Base-by-base conservation (phyloP, 2,113 vertebrate species). In the Pygoscelis antarcticus region DNA sequence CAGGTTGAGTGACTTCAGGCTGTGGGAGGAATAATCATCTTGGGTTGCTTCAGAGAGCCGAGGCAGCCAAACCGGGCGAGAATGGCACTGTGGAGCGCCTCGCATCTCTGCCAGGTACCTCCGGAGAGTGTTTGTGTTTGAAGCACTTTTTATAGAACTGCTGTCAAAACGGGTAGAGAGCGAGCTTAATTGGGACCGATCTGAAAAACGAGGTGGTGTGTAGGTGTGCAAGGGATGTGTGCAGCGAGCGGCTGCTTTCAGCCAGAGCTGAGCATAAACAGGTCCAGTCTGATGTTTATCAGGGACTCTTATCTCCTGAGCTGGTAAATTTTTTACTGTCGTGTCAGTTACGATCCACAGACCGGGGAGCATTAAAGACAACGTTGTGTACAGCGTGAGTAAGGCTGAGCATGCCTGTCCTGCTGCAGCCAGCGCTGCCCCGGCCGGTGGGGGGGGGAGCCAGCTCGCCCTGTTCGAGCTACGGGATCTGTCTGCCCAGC, bases 21-120 rank as follows among this genome's bases (percentile, higher is more conserved):
- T 47, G 96, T 89, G 94, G 97, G 96, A 96, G 97, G 97, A 97
- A 97, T 87, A 95, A 85, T 95, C 76, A 4, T 75, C 54, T 11
- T 26, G 77, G 75, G 64, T 72, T 93, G 82, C 76, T 90, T 83
- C 85, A 93, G 79, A 69, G 86, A 91, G 93, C 84, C 21, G 47
- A 83, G 87, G 71, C 95, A 64, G 94, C 77, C 91, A 76, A 80
- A 81, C 17, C 19, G 52, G 94, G 97, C 44, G 70, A 72, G 93
- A 90, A 83, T 61, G 95, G 90, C 82, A 74, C 30, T 10, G 81
- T 68, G 12, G 80, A 77, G 89, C 25, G 46, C 75, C 91, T 76
- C 17, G 8, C 34, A 8, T 40, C 91, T 26, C 82, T 38, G 70
- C 83, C 86, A 52, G 94, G 77, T 66, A 72, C 51, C 95, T 42